A percentile compares a stretch with the other conserved stretches of the same genome.
Evolutionary conservation across 2,888 invertebrate genomes (phyloP).

Genomic region (Dendrolimus houi): DNA sequence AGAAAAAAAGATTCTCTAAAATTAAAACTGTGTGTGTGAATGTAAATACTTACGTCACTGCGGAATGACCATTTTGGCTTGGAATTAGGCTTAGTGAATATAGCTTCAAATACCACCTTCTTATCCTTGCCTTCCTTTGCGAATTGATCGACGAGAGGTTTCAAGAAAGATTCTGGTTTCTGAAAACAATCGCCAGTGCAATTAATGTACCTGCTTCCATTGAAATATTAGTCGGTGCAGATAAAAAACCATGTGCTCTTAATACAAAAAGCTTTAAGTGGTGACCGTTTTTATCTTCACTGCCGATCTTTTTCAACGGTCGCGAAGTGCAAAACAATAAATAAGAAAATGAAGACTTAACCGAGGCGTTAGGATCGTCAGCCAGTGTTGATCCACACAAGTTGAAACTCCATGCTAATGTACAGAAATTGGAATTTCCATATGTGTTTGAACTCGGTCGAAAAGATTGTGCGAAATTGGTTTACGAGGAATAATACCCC

Average conservation of each 20-base stretch:
- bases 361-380: constrained; percentile 66
- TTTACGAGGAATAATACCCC: constrained; percentile 25
- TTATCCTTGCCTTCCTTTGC: constrained; percentile 98
- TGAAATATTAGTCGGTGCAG: constrained; percentile 30
- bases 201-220: constrained; percentile 33
- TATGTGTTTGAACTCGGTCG: constrained; percentile 48
- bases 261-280: constrained; percentile 62
- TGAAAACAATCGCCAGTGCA: constrained; percentile 57
- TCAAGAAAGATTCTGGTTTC: constrained; percentile 96
- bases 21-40: neutral
- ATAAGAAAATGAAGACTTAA: constrained; percentile 45
- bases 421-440: constrained; percentile 66
- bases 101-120: constrained; percentile 93
- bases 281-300: constrained; percentile 47
- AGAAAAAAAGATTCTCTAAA: neutral
- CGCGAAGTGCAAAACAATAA: constrained; percentile 50
- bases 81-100: constrained; percentile 97
- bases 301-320: constrained; percentile 42
- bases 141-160: constrained; percentile 94
- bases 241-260: constrained; percentile 61
- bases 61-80: constrained; percentile 95
- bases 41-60: constrained; percentile 86
- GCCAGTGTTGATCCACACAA: constrained; percentile 51
- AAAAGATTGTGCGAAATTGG: constrained; percentile 33
- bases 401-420: constrained; percentile 62